Conservation (phyloP, 2,113 vertebrate genomes). For the Mandrillus leucophaeus region DNA sequence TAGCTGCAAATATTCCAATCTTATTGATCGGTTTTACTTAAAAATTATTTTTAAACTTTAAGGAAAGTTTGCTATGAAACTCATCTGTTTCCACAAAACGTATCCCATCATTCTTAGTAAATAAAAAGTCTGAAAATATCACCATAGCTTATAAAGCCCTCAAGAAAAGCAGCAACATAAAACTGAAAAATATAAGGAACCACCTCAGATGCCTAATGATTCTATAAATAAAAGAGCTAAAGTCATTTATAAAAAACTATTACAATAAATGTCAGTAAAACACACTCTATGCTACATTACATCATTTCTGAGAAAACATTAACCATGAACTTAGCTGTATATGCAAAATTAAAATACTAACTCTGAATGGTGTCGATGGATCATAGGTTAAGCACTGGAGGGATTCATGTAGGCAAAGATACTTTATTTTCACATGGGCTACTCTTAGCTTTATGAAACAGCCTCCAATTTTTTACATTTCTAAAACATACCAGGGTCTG, state of each 20-base stretch:
- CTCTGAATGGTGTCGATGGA: background rate
- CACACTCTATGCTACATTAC: background rate
- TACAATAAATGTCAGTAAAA: constrained; percentile 52
- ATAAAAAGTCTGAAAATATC: constrained; percentile 25
- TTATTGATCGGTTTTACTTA: background rate
- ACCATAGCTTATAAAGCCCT: background rate
- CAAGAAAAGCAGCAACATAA: background rate
- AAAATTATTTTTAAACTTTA: constrained; percentile 1
- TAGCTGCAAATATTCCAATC: background rate
- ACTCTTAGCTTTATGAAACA: background rate
- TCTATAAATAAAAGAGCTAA: constrained; percentile 40
- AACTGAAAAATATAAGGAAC: constrained; percentile 1
- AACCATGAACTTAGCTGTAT: background rate
- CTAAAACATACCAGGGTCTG: constrained; percentile 20
- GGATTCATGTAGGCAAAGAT: background rate
- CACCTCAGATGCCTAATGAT: background rate
- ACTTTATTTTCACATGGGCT: constrained; percentile 43
- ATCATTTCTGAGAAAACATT: constrained; percentile 25
- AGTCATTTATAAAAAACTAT: constrained; percentile 27
- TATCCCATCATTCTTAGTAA: background rate
- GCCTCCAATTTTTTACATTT: constrained; percentile 20
- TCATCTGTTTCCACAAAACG: background rate
- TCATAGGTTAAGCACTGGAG: background rate
- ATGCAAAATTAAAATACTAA: constrained; percentile 20
- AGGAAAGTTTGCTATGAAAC: background rate